phyloP scores from a whole-genome alignment of 2,113 vertebrate genomes.

The Corythornis madagascariensis region DNA sequence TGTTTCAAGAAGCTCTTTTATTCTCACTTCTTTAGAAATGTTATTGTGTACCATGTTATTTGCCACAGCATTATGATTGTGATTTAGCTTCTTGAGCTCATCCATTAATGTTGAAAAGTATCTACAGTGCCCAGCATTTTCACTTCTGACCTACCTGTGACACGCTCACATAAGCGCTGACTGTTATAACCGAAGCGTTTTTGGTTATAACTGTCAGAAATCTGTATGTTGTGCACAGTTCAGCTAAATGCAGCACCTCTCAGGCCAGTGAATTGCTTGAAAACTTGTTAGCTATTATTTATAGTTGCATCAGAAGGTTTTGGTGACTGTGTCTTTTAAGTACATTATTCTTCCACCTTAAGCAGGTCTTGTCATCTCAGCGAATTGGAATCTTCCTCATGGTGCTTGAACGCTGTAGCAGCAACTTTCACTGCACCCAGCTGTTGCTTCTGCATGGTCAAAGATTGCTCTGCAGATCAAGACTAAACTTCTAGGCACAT shows the following conservation, averaged over 20 bases:
- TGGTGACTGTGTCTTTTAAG: not conserved
- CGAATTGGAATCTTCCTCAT: not conserved
- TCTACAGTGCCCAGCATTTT: not conserved
- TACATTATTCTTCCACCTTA: not conserved
- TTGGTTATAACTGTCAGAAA: not conserved
- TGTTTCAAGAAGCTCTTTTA: not conserved
- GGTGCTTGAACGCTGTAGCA: not conserved
- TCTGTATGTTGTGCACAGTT: not conserved
- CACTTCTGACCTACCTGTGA: not conserved
- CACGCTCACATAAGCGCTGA: too few species aligned
- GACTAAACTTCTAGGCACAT: not conserved
- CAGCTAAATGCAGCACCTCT: not conserved
- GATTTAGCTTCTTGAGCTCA: not conserved
- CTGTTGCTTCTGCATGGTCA: rapidly evolving
- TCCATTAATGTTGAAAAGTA: not conserved
- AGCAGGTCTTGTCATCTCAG: not conserved
- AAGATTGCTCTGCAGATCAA: not conserved
- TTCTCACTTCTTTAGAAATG: not conserved
- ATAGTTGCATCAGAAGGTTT: not conserved
- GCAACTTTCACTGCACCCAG: not conserved
- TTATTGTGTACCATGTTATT: not conserved
- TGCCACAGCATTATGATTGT: not conserved
- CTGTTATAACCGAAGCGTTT: too few species aligned
- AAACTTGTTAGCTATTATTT: not conserved
- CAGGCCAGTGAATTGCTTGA: not conserved